Evolutionary conservation across 1,140 invertebrate species (phyloP).

Genomic region (Pygmarrhopalites habei): DNA sequence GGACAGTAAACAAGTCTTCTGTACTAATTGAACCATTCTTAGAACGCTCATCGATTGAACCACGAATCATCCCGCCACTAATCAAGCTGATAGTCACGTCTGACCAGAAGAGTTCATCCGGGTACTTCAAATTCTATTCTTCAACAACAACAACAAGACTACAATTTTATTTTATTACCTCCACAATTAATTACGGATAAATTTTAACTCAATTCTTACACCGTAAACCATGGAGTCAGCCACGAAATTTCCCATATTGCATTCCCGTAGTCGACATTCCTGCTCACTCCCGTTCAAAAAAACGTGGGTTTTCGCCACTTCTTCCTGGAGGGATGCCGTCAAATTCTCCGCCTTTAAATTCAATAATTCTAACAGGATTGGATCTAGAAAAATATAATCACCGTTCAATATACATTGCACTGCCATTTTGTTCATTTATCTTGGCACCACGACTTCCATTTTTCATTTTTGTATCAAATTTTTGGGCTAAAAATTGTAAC

Average conservation of each 20-base stretch:
- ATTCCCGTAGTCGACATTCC: slow-evolving; percentile 45
- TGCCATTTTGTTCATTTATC: too few relatives aligned
- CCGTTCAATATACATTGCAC: too few relatives aligned
- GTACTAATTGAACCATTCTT: slow-evolving; percentile 55
- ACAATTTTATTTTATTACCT: too few relatives aligned
- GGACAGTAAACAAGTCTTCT: slow-evolving; percentile 55
- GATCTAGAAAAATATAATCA: too few relatives aligned
- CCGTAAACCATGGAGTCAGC: slow-evolving; percentile 44
- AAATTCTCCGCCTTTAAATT: slow-evolving; percentile 54
- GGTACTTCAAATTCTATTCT: slow-evolving; percentile 29
- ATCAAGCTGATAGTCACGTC: slow-evolving; percentile 65
- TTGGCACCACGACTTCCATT: too few relatives aligned
- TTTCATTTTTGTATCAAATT: too few relatives aligned
- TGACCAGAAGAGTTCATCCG: slow-evolving; percentile 54
- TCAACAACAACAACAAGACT: too few relatives aligned
- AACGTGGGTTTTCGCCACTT: slow-evolving; percentile 58
- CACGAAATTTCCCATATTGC: slow-evolving; percentile 47
- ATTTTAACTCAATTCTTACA: too few relatives aligned
- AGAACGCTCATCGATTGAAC: slow-evolving; percentile 51
- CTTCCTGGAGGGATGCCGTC: slow-evolving; percentile 47
- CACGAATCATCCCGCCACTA: slow-evolving; percentile 64
- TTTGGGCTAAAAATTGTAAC: too few relatives aligned
- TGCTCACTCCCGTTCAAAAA: slow-evolving; percentile 53
- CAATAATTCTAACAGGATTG: too few relatives aligned
- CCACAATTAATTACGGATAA: too few relatives aligned